Evolutionary conservation across 2,888 invertebrate species (phyloP), one percentile per base, ranked within the genome.

Genomic region (Andrena flavipes): DNA sequence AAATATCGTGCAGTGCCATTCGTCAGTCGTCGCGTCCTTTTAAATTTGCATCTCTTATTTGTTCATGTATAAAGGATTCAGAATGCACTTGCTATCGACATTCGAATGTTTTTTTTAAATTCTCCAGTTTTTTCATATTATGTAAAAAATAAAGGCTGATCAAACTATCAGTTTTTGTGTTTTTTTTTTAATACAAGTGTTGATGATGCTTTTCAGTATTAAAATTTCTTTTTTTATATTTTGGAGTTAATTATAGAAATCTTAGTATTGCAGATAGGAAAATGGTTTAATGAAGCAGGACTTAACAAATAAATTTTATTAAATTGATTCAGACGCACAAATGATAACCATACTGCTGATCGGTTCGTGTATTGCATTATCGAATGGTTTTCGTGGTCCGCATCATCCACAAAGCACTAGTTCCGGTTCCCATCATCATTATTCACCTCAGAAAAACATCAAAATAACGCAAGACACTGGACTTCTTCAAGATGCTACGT

Each of bases 401-500:
- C 96, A 96, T 92, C 96, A 96, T 93, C 96, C 96, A 0, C 84
- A 42, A 42, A 42, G 42, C 42, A 42, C 95, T 95, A 87, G 95
- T 91, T 82, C 91, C 89, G 85, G 92, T 92, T 94, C 94, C 0
- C 94, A 94, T 85, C 95, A 95, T 87, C 94, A 97, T 92, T 96
- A 96, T 92, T 94, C 95, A 85, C 97, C 97, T 0, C 91, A 92
- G 33, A 90, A 91, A n/a, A 91, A 94, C 23, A 95, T 95, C 7
- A 96, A 96, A 80, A 93, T 97, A 62, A 97, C 96, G 0, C 96
- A 96, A 69, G 97, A 98, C 91, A 94, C 95, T 10, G 95, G 97
- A 89, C 94, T 98, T 26, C 94, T 97, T 72, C 97, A 97, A 85
- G 97, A 98, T 92, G 95, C 95, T 56, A 96, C 96, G 98, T 98